Conservation (phyloP, 1,140 invertebrate species). For the Acromyrmex charruanus region DNA sequence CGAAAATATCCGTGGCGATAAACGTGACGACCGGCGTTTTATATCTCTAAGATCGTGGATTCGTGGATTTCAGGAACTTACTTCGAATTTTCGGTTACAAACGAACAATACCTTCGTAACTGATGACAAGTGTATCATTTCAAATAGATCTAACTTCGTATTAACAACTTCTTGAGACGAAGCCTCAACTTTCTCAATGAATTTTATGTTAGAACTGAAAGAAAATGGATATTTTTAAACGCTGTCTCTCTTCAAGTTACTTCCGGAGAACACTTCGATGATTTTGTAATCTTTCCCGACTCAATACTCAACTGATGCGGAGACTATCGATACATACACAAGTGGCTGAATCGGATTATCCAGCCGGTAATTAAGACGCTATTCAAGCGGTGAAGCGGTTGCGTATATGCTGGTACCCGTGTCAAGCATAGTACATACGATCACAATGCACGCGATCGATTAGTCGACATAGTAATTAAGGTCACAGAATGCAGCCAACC, state of each 20-base stretch:
- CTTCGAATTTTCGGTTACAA: background rate
- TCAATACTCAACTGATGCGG: background rate
- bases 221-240: background rate
- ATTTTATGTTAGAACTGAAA: background rate
- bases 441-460: conserved; percentile 75
- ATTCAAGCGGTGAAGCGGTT: conserved; percentile 66
- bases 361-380: conserved; percentile 74
- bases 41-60: conserved; percentile 8
- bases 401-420: conserved; percentile 69
- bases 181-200: background rate
- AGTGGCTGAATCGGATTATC: conserved; percentile 76
- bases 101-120: background rate
- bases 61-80: conserved; percentile 43
- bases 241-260: background rate
- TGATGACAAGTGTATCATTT: background rate
- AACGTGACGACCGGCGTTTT: conserved; percentile 50
- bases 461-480: conserved; percentile 76
- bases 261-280: background rate
- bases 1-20: conserved; percentile 58
- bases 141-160: background rate
- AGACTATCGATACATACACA: conserved; percentile 23
- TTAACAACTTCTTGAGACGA: background rate
- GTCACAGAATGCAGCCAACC: conserved; percentile 69
- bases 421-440: conserved; percentile 67
- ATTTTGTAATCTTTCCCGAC: background rate